Base-by-base conservation (phyloP, 92 coral and sea anemone genomes). In the Heliopora coerulea region DNA sequence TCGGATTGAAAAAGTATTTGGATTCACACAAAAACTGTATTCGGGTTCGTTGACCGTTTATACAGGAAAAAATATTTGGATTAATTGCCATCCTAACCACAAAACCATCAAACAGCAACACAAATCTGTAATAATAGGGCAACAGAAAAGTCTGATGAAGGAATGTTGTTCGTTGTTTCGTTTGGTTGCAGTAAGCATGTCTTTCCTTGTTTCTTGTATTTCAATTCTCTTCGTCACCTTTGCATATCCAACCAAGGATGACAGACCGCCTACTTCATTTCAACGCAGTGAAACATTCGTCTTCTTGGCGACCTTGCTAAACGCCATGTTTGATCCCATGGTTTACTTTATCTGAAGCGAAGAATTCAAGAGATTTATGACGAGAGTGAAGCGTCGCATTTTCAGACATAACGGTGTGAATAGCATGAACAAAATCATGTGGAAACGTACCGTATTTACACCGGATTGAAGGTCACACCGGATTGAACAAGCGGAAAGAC, bases 301-400 rank as follows among this genome's bases (percentile, higher is more conserved):
- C 6, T 9, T 20, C n/a, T 10, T 42, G 12, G 34, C 34, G 14
- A 65, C 20, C 21, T 3, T 33, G 32, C 72, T 65, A 2, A 65
- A 65, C 40, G 72, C 32, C 52, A 27, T 42, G 1, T n/a, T 39
- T 24, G 54, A 65, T 42, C 72, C 72, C 1, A 20, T 65, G 7
- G 34, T 65, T 1, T 65, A 65, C 33, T 65, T 52, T 32, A 35
- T 39, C 10, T 8, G 48, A 27, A 28, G 40, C 30, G 29, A 50
- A 31, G 48, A 26, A 20, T 23, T 65, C 5, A 35, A 18, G 4
- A 65, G 54, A 21, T 65, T 31, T 42, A 8, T 65, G 15, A 3
- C 4, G 10, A 65, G 27, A 65, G 42, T 11, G 11, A 37, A 37
- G 42, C 42, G 42, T 4, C 42, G 42, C 42, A 11, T 37, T 37